Evolutionary conservation across 2,113 vertebrate genomes (phyloP), one percentile per base, ranked within the genome.

Genomic region (Synchiropus splendidus): DNA sequence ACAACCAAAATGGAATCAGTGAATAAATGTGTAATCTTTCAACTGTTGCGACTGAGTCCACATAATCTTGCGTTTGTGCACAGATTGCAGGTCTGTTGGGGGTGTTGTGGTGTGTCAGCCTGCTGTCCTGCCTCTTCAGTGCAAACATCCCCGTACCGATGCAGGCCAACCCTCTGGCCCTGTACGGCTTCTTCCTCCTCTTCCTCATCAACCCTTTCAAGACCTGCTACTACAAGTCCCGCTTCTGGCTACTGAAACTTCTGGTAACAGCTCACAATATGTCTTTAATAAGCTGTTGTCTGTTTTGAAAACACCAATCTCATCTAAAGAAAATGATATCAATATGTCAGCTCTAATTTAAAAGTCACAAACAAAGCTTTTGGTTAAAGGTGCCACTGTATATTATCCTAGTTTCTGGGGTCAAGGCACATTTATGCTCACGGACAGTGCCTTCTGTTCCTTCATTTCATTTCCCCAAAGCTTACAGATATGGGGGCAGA

Each of bases 181-280:
- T 99, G n/a, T 99, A 99, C 0, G 92, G 93, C 71, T 88, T 97
- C 79, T 98, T 99, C 86, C 61, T 92, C 75, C 85, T 98, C 48
- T 98, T 99, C 71, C 93, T 99, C 67, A 89, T 99, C 84, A 99
- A 99, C 64, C 94, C 95, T 31, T 92, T 92, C 66, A 99, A 99
- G 86, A 97, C 93, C 50, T 93, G 90, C 31, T 99, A 99, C 77
- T 98, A 99, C 79, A 97, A 99, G 81, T 99, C 95, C 15, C 89
- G 94, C 10, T 97, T 99, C 86, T 99, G 95, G 95, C 89, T 99
- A 54, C 90, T 99, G 36, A 97, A 97, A 74, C 84, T 98, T 43
- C 79, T 99, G 92, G 95, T 99, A 86, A 83, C 2, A 78, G 36
- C 12, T 16, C 16, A 30, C 14, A 31, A 27, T 27, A 27, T 27